phyloP scores from a whole-genome alignment of 1,140 invertebrate genomes.

The Pachyrhynchus sulphureomaculatus region DNA sequence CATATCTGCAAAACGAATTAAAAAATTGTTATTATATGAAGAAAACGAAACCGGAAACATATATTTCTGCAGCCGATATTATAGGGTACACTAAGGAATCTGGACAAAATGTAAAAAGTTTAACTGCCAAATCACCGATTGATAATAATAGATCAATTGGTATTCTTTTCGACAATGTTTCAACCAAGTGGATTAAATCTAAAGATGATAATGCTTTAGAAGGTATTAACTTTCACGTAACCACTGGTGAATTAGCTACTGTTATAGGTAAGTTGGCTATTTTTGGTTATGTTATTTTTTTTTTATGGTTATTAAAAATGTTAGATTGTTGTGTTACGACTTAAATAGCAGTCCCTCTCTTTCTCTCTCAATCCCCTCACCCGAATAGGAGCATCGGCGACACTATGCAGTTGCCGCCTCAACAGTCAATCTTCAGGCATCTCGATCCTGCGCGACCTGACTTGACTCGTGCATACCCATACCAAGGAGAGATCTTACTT shows the following conservation, averaged over 20 bases:
- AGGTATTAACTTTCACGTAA: constrained; percentile 56
- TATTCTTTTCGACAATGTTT: constrained; percentile 57
- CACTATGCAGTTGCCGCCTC: too few relatives aligned
- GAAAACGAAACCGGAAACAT: constrained; percentile 52
- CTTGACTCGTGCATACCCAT: too few relatives aligned
- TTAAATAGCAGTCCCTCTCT: too few relatives aligned
- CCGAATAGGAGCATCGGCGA: too few relatives aligned
- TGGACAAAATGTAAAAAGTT: neutral
- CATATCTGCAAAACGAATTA: constrained; percentile 68
- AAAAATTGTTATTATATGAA: constrained; percentile 68
- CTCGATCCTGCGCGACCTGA: too few relatives aligned
- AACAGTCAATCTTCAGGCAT: too few relatives aligned
- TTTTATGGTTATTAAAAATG: constrained; percentile 57
- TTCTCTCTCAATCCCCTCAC: too few relatives aligned
- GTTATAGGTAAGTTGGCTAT: constrained; percentile 70
- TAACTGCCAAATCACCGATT: neutral
- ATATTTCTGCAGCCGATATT: too few relatives aligned
- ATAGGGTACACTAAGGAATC: neutral
- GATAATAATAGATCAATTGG: constrained; percentile 38
- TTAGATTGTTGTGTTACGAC: constrained; percentile 59
- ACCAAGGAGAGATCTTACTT: too few relatives aligned
- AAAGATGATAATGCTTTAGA: constrained; percentile 59
- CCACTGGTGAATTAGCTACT: constrained; percentile 60
- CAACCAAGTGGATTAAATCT: constrained; percentile 61
- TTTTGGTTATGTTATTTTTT: constrained; percentile 81